These are phyloP conservation scores for Disparrhopalites patrizii DNA, from an alignment of 2,888 invertebrate genomes.

Conservation along the genomic window DNA sequence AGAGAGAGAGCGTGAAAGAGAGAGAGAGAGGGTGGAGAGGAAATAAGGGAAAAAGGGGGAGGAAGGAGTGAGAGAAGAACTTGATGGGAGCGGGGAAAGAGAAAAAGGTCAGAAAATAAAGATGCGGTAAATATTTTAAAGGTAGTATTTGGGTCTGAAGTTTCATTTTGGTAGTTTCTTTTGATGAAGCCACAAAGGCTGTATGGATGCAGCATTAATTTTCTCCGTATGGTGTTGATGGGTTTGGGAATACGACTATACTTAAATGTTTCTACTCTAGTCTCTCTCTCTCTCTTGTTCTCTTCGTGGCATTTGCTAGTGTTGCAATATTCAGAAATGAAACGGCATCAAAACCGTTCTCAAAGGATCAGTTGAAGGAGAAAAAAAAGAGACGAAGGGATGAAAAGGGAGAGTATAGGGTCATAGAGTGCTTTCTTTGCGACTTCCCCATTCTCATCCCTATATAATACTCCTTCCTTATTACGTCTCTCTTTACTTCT, in stretches of 20 bases:
- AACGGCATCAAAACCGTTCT: conserved; percentile 35
- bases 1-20: conserved; percentile 1
- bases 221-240: conserved; percentile 45
- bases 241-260: conserved; percentile 36
- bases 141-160: conserved; percentile 37
- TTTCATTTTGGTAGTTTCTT: conserved; percentile 43
- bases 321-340: conserved; percentile 35
- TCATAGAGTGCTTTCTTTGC: too few species aligned
- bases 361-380: conserved; percentile 35
- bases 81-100: neutral
- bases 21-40: conserved; percentile 18
- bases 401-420: too few species aligned
- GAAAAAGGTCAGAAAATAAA: conserved; percentile 42
- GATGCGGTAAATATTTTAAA: conserved; percentile 42
- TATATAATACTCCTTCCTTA: neutral
- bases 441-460: conserved; percentile 1
- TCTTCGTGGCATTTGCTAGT: conserved; percentile 19
- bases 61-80: neutral
- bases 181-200: conserved; percentile 46
- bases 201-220: conserved; percentile 41
- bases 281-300: neutral
- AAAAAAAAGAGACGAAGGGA: conserved; percentile 10
- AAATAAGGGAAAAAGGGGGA: neutral
- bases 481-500: neutral
- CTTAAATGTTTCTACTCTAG: conserved; percentile 30